Percentiles rank a stretch among this genome's conserved stretches.
These are phyloP conservation scores for Euphydryas editha DNA, from an alignment of 2,888 invertebrate species.

Conservation along the genomic window DNA sequence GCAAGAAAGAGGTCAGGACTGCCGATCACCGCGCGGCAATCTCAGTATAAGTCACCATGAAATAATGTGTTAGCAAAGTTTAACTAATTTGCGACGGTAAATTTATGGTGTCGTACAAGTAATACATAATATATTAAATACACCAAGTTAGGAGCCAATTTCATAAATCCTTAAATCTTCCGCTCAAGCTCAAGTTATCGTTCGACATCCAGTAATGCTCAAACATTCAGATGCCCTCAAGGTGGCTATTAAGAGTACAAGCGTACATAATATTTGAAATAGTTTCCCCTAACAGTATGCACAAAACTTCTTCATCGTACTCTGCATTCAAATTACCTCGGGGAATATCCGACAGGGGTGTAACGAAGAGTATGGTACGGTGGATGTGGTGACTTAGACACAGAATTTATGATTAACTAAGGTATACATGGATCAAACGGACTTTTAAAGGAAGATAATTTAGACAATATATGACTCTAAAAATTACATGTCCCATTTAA, in stretches of 20 bases:
- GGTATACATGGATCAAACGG: neutral
- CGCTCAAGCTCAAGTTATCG: constrained; percentile 34
- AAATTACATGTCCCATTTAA: neutral
- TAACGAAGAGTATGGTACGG: neutral
- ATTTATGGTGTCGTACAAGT: neutral
- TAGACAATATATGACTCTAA: too few species aligned
- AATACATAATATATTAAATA: constrained; percentile 1
- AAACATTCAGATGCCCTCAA: constrained; percentile 56
- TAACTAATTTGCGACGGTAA: too few species aligned
- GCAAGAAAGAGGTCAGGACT: too few species aligned
- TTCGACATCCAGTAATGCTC: constrained; percentile 37
- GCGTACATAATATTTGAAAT: constrained; percentile 61
- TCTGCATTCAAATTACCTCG: constrained; percentile 74
- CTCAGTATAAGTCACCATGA: too few species aligned
- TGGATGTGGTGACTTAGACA: neutral
- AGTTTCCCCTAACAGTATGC: constrained; percentile 69
- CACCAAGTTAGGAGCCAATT: constrained; percentile 5
- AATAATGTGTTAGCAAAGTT: neutral
- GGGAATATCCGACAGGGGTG: constrained; percentile 46
- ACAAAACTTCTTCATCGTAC: constrained; percentile 70
- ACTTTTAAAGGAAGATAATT: neutral
- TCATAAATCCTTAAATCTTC: constrained; percentile 28
- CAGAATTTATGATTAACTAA: neutral
- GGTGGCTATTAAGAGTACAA: constrained; percentile 71
- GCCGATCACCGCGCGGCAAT: too few species aligned